phyloP scores from a whole-genome alignment of 2,888 invertebrate species.

The Torymus texanus region DNA sequence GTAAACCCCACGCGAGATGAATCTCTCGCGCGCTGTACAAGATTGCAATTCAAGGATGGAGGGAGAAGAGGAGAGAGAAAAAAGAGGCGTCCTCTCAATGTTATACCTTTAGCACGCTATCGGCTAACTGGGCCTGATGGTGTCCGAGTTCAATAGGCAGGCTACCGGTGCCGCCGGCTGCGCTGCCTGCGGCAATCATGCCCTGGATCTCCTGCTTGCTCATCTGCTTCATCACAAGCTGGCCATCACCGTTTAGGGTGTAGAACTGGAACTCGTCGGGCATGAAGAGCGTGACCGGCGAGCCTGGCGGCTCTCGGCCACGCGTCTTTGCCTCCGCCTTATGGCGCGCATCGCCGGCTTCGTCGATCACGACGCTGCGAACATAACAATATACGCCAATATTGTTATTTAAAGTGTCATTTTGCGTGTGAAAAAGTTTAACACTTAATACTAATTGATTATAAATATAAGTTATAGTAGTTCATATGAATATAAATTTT shows the following conservation, averaged over 20 bases:
- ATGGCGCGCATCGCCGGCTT: conserved; percentile 11
- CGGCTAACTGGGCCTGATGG: conserved; percentile 65
- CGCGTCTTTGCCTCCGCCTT: background rate
- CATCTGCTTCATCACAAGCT: conserved; percentile 89
- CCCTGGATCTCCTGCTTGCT: conserved; percentile 89
- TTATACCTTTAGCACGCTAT: conserved; percentile 66
- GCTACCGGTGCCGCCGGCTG: conserved; percentile 75
- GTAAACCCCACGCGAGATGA: too few relatives aligned
- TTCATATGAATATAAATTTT: too few relatives aligned
- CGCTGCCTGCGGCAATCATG: conserved; percentile 87
- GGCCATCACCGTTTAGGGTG: conserved; percentile 89
- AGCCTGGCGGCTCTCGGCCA: conserved; percentile 72
- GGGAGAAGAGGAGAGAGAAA: background rate
- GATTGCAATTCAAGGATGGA: background rate
- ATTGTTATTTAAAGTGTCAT: too few relatives aligned
- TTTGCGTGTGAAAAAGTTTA: too few relatives aligned
- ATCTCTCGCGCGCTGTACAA: background rate
- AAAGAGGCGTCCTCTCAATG: background rate
- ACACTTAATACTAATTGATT: too few relatives aligned
- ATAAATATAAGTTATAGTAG: too few relatives aligned
- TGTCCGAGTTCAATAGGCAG: conserved; percentile 69
- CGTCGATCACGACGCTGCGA: conserved; percentile 44
- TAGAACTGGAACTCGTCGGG: conserved; percentile 92
- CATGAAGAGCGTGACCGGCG: conserved; percentile 86
- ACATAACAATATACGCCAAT: background rate